Evolutionary conservation across 1,140 invertebrate species (phyloP).

Genomic region (Arctopsyche grandis): DNA sequence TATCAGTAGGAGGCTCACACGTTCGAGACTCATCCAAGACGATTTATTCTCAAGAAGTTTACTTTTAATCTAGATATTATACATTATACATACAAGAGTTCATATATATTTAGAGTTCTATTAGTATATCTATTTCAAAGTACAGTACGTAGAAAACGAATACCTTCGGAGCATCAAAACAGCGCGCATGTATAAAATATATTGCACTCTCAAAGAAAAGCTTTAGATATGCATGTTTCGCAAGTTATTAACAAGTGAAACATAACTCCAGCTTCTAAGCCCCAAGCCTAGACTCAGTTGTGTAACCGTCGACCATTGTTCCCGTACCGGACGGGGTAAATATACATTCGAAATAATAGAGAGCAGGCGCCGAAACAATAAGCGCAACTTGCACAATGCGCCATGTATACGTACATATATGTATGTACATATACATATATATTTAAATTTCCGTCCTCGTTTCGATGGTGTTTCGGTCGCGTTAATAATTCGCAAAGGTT

Average conservation of each 20-base stretch:
- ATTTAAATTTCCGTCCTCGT: too few species aligned
- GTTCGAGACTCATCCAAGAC: too few species aligned
- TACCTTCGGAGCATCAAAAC: too few species aligned
- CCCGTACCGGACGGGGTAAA: background rate
- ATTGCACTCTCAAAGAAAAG: background rate
- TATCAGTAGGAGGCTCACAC: too few species aligned
- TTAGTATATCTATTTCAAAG: too few species aligned
- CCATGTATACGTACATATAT: background rate
- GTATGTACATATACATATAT: too few species aligned
- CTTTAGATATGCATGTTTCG: slow-evolving; percentile 12
- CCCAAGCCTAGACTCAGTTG: slow-evolving; percentile 14
- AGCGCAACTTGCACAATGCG: background rate
- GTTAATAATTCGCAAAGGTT: background rate
- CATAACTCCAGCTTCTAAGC: slow-evolving; percentile 32
- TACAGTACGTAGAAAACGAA: too few species aligned
- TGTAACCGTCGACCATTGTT: slow-evolving; percentile 41
- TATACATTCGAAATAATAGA: slow-evolving; percentile 30
- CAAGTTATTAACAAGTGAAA: slow-evolving; percentile 40
- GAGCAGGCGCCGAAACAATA: slow-evolving; percentile 8
- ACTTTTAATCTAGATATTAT: too few species aligned
- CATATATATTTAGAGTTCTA: too few species aligned
- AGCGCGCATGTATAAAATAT: background rate
- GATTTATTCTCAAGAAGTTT: too few species aligned
- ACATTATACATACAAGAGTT: too few species aligned
- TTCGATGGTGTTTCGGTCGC: background rate